These are phyloP conservation scores for Smithornis capensis DNA, from an alignment of 2,113 vertebrate species.

Conservation along the genomic window DNA sequence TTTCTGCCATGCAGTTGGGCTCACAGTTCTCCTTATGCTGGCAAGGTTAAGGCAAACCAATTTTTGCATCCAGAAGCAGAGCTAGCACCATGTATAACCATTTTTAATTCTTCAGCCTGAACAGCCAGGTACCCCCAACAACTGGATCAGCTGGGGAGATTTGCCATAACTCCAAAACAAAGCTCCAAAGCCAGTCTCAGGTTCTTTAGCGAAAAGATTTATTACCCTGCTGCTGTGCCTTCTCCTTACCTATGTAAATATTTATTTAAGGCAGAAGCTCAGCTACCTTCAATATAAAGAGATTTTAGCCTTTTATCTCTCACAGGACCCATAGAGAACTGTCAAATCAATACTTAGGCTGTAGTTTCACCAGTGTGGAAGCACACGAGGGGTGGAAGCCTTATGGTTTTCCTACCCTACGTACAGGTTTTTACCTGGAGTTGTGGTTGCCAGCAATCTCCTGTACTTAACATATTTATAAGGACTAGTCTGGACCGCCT, in stretches of 20 bases:
- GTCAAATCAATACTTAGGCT: not conserved
- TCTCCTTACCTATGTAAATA: conserved; percentile 31
- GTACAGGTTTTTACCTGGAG: not conserved
- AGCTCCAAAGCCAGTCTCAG: not conserved
- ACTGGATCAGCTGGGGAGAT: not conserved
- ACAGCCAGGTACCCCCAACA: not conserved
- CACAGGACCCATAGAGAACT: not conserved
- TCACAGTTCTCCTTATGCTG: not conserved
- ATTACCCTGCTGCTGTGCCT: not conserved
- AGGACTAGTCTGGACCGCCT: not conserved
- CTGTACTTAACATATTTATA: not conserved
- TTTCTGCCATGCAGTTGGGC: not conserved
- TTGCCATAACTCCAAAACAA: not conserved
- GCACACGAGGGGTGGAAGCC: not conserved
- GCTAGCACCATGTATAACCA: not conserved
- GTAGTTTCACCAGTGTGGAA: not conserved
- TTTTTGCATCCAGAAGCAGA: not conserved
- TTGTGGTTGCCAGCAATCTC: not conserved
- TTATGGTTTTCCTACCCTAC: not conserved
- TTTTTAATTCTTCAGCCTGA: not conserved
- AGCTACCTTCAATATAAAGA: not conserved
- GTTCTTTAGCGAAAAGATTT: not conserved
- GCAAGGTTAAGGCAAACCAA: not conserved
- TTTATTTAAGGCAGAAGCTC: conserved; percentile 43
- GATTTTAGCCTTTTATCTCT: conserved; percentile 5